Percentiles rank a stretch among this genome's conserved stretches.
Conservation (phyloP, 2,113 vertebrate genomes). For the Fulica atra region DNA sequence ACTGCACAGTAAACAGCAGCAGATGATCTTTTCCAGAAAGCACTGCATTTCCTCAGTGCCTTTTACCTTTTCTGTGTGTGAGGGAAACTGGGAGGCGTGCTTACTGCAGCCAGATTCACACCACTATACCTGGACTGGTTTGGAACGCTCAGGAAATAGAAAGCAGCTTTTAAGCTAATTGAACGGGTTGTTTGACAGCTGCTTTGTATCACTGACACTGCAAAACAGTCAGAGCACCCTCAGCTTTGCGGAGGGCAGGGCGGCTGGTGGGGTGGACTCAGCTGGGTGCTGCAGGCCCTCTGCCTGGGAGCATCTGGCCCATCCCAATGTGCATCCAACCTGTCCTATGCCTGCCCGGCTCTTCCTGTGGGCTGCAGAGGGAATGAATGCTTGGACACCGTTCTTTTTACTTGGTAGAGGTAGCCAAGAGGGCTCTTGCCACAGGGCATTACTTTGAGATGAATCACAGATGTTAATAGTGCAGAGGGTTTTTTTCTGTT, state of each 20-base stretch:
- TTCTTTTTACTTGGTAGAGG: fast-evolving
- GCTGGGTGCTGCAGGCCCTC: background rate
- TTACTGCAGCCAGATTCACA: background rate
- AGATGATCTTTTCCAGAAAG: background rate
- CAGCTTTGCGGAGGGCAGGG: background rate
- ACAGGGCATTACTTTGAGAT: background rate
- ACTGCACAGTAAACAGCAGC: fast-evolving
- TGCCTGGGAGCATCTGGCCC: background rate
- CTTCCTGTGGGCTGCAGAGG: fast-evolving
- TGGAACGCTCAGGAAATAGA: background rate
- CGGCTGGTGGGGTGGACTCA: background rate
- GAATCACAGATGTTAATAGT: fast-evolving
- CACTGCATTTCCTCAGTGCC: fast-evolving
- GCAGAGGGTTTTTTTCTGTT: background rate
- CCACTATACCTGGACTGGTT: background rate
- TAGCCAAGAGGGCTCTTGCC: background rate
- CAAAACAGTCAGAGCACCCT: background rate
- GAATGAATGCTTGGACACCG: fast-evolving
- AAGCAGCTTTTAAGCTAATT: background rate
- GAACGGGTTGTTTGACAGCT: background rate
- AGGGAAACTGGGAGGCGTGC: background rate
- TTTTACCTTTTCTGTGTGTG: background rate
- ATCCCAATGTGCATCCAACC: fast-evolving
- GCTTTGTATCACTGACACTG: background rate
- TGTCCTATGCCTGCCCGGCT: background rate